phyloP scores from a whole-genome alignment of 53 echinoderm and acorn worm species.

The Antedon mediterranea region DNA sequence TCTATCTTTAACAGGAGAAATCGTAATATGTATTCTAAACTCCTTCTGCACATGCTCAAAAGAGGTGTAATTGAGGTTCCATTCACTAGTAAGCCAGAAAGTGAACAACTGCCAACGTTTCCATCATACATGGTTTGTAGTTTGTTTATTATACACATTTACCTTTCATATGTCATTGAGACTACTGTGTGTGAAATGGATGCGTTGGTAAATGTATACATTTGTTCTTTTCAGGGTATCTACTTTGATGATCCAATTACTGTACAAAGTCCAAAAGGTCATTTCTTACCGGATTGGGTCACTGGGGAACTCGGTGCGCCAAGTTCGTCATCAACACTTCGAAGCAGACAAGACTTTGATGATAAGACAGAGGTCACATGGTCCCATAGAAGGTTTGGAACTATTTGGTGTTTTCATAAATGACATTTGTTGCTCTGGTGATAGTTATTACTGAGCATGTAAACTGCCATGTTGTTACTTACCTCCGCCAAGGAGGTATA shows the following conservation, averaged over 20 bases:
- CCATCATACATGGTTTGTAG: constrained; percentile 68
- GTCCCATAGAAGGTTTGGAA: neutral
- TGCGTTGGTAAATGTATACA: too few species aligned
- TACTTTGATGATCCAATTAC: constrained; percentile 84
- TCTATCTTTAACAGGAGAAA: constrained; percentile 68
- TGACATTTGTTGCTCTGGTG: too few species aligned
- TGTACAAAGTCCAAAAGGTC: constrained; percentile 7
- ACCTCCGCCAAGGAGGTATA: too few species aligned
- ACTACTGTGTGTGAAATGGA: too few species aligned
- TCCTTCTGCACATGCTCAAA: constrained; percentile 82
- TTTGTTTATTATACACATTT: too few species aligned
- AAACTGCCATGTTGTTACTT: too few species aligned
- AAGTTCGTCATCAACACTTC: constrained; percentile 24
- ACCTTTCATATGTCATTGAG: neutral
- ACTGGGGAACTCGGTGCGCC: constrained; percentile 41
- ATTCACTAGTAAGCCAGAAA: constrained; percentile 55
- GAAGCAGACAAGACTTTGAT: constrained; percentile 2
- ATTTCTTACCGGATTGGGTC: constrained; percentile 61
- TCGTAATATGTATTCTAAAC: constrained; percentile 69
- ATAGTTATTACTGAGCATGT: neutral
- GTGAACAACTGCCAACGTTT: constrained; percentile 57
- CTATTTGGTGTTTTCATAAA: neutral
- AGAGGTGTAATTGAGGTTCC: constrained; percentile 75
- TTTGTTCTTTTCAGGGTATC: constrained; percentile 29
- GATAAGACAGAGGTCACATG: neutral